Conservation (phyloP, 2,888 invertebrate genomes). For the Ischnura elegans region DNA sequence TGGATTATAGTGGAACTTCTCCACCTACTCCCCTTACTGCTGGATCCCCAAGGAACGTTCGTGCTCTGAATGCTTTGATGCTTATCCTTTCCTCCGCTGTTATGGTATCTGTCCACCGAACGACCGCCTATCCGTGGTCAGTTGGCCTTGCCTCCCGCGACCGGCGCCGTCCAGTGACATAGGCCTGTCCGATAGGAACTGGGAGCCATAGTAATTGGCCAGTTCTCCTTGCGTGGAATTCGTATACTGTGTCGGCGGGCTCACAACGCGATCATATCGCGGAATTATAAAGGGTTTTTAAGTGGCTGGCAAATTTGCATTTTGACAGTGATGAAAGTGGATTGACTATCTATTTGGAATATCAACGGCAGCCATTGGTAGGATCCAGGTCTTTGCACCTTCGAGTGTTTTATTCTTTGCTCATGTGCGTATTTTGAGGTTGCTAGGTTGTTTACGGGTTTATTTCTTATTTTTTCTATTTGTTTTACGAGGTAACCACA, state of each 20-base stretch:
- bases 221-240: constrained; percentile 65
- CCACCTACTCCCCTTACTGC: not conserved
- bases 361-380: constrained; percentile 43
- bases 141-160: constrained; percentile 46
- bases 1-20: not conserved
- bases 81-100: not conserved
- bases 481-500: no score
- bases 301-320: constrained; percentile 63
- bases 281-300: constrained; percentile 60
- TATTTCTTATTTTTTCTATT: no score
- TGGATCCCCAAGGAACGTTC: not conserved
- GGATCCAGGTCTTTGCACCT: not conserved
- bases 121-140: not conserved
- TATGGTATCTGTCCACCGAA: constrained; percentile 32
- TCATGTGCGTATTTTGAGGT: no score
- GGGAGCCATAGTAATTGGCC: constrained; percentile 54
- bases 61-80: constrained; percentile 36
- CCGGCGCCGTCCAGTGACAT: constrained; percentile 51
- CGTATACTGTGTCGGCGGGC: constrained; percentile 37
- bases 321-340: constrained; percentile 65
- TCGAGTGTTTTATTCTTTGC: not conserved
- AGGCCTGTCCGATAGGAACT: not conserved
- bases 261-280: constrained; percentile 50
- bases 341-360: constrained; percentile 52
- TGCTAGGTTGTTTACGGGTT: no score